Percentiles rank a stretch among this genome's conserved stretches.
Conservation (phyloP, 2,888 invertebrate genomes). For the Xanthorhoe spadicearia region DNA sequence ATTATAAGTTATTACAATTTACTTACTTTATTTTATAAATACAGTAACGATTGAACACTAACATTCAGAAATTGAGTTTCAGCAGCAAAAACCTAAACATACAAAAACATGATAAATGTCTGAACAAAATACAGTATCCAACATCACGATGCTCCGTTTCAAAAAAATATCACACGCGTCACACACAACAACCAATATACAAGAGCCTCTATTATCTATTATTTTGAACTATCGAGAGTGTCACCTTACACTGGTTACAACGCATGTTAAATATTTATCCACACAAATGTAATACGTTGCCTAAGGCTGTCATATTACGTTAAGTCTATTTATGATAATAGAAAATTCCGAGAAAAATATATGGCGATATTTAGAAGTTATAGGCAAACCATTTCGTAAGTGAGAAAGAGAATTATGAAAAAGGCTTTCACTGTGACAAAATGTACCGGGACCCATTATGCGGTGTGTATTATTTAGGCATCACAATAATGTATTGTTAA, state of each 20-base stretch:
- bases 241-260: constrained; percentile 44
- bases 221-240: constrained; percentile 16
- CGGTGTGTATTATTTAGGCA: background rate
- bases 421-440: constrained; percentile 2
- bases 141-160: constrained; percentile 3
- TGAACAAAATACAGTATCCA: constrained; percentile 11
- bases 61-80: background rate
- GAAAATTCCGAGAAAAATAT: constrained; percentile 53
- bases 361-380: constrained; percentile 51
- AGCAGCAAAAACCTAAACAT: constrained; percentile 8
- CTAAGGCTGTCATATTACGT: constrained; percentile 57
- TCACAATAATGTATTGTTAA: background rate
- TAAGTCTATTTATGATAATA: constrained; percentile 64
- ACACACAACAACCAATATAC: constrained; percentile 13
- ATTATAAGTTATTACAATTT: no score
- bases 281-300: constrained; percentile 56
- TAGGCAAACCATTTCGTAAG: constrained; percentile 43
- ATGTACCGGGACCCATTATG: background rate
- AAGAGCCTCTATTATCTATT: constrained; percentile 6
- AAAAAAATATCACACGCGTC: constrained; percentile 12
- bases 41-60: background rate
- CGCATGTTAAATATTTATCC: constrained; percentile 58
- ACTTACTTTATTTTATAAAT: no score
- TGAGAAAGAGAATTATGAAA: constrained; percentile 31
- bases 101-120: constrained; percentile 23